A percentile compares a stretch with the other conserved stretches of the same genome.
phyloP scores from a whole-genome alignment of 1,140 invertebrate genomes.

The Notospermus geniculatus region DNA sequence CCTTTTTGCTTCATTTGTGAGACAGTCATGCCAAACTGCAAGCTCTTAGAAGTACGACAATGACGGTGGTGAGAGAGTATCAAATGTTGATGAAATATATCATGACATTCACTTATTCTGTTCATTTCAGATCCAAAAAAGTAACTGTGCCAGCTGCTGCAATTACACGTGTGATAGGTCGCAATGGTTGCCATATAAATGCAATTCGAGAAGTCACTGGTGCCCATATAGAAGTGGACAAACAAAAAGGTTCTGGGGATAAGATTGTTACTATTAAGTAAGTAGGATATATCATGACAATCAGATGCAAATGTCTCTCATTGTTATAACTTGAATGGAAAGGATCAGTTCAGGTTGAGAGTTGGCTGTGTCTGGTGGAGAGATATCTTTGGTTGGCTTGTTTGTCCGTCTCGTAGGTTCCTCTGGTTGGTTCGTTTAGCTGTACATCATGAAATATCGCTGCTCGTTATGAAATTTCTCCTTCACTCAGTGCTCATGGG shows the following conservation, averaged over 20 bases:
- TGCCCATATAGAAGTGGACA: slow-evolving; percentile 97
- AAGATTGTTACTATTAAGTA: slow-evolving; percentile 92
- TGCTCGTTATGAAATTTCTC: no score
- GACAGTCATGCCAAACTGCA: not conserved
- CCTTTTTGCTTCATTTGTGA: not conserved
- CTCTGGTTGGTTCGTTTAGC: no score
- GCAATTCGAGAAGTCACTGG: slow-evolving; percentile 90
- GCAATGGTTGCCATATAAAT: slow-evolving; percentile 95
- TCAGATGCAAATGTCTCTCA: not conserved
- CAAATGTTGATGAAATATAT: no score
- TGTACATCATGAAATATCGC: no score
- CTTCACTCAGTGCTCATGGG: no score
- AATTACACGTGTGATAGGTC: slow-evolving; percentile 92
- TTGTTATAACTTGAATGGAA: not conserved
- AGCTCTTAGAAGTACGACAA: no score
- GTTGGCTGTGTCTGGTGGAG: not conserved
- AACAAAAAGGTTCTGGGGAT: slow-evolving; percentile 92
- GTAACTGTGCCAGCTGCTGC: slow-evolving; percentile 80
- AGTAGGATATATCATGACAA: slow-evolving; percentile 39
- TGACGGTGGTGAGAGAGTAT: no score
- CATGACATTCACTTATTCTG: not conserved
- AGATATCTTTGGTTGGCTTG: no score
- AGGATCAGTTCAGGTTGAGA: not conserved
- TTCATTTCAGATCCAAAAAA: slow-evolving; percentile 43
- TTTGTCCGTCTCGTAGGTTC: no score